Evolutionary conservation across 2,797 vertebrate species (phyloP).

Genomic region (Lutjanus argentimaculatus): DNA sequence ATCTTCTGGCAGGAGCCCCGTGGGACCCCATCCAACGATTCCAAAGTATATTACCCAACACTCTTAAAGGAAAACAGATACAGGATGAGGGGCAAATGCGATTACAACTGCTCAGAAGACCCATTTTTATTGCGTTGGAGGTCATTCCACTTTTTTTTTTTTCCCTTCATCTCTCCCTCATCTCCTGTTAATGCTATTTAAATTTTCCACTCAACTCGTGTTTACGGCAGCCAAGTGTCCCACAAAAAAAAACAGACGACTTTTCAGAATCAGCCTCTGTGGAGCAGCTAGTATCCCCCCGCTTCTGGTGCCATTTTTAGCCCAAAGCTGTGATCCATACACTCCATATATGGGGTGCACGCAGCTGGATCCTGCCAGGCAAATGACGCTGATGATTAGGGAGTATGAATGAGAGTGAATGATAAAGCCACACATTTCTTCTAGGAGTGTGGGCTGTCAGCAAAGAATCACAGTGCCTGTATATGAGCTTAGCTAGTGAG

Average conservation of each 20-base stretch:
- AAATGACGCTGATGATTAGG: conserved; percentile 20
- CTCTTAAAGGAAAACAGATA: conserved; percentile 81
- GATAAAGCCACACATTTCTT: conserved; percentile 19
- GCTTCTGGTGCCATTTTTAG: conserved; percentile 9
- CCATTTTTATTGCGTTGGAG: conserved; percentile 64
- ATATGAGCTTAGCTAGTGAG: conserved; percentile 15
- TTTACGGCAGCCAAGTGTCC: conserved; percentile 62
- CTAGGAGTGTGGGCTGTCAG: conserved; percentile 1
- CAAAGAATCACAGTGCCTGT: conserved; percentile 13
- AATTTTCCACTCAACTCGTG: conserved; percentile 70
- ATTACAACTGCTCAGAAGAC: conserved; percentile 66
- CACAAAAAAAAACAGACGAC: conserved; percentile 53
- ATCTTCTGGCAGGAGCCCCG: conserved; percentile 57
- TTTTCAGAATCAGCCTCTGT: conserved; percentile 34
- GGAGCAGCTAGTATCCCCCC: conserved; percentile 5
- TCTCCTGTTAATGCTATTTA: conserved; percentile 69
- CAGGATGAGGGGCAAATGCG: conserved; percentile 61
- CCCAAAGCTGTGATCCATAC: conserved; percentile 15
- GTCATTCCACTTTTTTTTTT: conserved; percentile 35
- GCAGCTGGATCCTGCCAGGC: conserved; percentile 27
- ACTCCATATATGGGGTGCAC: conserved; percentile 12
- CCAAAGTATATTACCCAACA: conserved; percentile 76
- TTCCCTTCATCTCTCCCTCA: conserved; percentile 36
- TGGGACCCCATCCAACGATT: conserved; percentile 69
- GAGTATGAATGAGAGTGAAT: conserved; percentile 29